A percentile compares a stretch with the other conserved stretches of the same genome.
Conservation (phyloP, 2,113 vertebrate species). For the Alexandromys fortis region DNA sequence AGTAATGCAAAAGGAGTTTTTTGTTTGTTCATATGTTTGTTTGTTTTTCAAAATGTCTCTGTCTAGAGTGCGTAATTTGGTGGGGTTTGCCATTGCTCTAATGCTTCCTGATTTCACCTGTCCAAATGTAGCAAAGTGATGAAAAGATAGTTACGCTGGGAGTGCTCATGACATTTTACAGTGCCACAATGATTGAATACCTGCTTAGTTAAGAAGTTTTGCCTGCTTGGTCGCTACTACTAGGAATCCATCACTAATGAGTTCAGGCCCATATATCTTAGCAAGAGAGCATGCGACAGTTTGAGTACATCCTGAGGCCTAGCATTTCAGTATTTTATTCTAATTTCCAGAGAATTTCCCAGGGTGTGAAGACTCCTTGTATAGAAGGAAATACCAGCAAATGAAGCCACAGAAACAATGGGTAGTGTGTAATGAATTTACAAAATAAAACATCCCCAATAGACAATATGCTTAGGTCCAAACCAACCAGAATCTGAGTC, state of each 20-base stretch:
- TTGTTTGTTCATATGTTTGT: neutral
- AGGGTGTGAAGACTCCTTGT: neutral
- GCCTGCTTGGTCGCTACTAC: constrained; percentile 43
- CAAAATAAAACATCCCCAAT: neutral
- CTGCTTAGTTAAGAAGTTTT: constrained; percentile 75
- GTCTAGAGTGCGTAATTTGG: neutral
- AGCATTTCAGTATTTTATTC: constrained; percentile 50
- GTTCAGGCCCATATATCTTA: constrained; percentile 65
- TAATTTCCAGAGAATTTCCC: constrained; percentile 43
- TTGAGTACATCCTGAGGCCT: constrained; percentile 32
- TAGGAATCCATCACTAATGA: constrained; percentile 71
- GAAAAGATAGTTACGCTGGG: constrained; percentile 32
- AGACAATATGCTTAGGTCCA: neutral
- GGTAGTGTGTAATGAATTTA: neutral
- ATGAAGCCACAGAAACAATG: neutral
- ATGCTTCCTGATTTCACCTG: constrained; percentile 17
- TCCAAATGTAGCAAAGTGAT: constrained; percentile 58
- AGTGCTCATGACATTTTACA: constrained; percentile 57
- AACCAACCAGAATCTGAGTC: neutral
- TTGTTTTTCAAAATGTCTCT: neutral
- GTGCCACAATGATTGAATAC: constrained; percentile 70
- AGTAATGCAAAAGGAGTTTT: neutral
- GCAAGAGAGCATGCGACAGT: constrained; percentile 68
- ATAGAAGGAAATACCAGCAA: neutral
- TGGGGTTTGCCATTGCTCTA: neutral